phyloP scores from a whole-genome alignment of 2,113 vertebrate species.

The Podarcis cretensis region DNA sequence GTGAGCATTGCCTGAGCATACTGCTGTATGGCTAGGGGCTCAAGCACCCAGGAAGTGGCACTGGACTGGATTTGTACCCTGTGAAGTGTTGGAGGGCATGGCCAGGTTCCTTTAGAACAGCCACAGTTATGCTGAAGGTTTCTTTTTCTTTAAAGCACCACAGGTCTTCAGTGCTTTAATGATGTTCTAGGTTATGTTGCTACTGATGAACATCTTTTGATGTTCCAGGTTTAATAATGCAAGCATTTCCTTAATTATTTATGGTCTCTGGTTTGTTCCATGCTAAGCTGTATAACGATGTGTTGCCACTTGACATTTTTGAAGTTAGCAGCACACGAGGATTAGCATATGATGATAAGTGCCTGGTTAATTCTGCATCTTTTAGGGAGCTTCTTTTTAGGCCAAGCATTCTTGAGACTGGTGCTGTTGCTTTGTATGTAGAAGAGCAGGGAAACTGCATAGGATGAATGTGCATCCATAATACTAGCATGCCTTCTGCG shows the following conservation, averaged over 20 bases:
- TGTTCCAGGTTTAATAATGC: slow-evolving; percentile 64
- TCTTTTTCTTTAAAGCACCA: not conserved
- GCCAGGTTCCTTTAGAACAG: not conserved
- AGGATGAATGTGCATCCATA: not conserved
- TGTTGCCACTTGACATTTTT: slow-evolving; percentile 22
- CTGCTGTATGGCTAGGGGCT: not conserved
- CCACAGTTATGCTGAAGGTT: not conserved
- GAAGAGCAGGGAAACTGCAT: not conserved
- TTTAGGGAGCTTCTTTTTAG: not conserved
- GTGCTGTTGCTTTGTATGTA: not conserved
- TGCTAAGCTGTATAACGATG: slow-evolving; percentile 41
- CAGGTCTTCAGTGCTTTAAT: not conserved
- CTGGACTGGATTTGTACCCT: not conserved
- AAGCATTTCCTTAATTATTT: slow-evolving; percentile 63
- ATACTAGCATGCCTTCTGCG: no score
- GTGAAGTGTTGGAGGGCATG: not conserved
- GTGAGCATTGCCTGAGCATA: not conserved
- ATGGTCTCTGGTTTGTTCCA: slow-evolving; percentile 20
- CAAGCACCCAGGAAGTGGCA: no score
- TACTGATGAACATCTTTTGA: slow-evolving; percentile 13
- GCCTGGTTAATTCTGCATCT: not conserved
- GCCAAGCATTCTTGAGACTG: not conserved
- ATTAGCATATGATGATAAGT: not conserved
- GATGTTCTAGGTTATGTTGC: slow-evolving; percentile 2
- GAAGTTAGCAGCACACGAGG: slow-evolving; percentile 35